phyloP scores from a whole-genome alignment of 2,888 invertebrate genomes.

The Noctuana brunneofusca region DNA sequence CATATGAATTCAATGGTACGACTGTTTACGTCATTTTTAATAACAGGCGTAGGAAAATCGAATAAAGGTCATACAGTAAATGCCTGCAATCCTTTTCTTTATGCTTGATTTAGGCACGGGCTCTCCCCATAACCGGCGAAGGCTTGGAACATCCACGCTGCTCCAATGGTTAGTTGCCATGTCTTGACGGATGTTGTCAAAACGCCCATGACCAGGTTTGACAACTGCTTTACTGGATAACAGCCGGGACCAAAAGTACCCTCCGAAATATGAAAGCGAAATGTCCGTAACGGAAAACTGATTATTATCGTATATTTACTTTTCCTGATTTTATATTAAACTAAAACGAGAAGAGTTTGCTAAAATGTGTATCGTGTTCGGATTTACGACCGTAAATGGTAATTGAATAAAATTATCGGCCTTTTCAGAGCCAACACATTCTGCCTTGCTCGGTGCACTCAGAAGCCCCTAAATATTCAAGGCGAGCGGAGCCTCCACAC shows the following conservation, averaged over 20 bases:
- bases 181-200: too few species aligned
- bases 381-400: conserved; percentile 22
- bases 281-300: not conserved
- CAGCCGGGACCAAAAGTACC: too few species aligned
- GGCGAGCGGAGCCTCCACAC: conserved; percentile 28
- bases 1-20: not conserved
- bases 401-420: conserved; percentile 34
- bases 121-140: too few species aligned
- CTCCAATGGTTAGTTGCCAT: too few species aligned
- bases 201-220: too few species aligned
- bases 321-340: not conserved
- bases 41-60: too few species aligned
- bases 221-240: too few species aligned
- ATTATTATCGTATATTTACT: not conserved
- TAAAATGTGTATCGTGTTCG: not conserved
- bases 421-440: conserved; percentile 31
- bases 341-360: conserved; percentile 1
- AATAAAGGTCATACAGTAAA: not conserved
- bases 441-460: conserved; percentile 30
- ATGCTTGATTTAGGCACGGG: too few species aligned
- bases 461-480: conserved; percentile 33
- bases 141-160: too few species aligned
- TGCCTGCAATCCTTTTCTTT: too few species aligned
- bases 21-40: not conserved
- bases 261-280: too few species aligned